Percentiles rank a stretch among this genome's conserved stretches.
Evolutionary conservation across 2,113 vertebrate species (phyloP).

Genomic region (Gopherus flavomarginatus): DNA sequence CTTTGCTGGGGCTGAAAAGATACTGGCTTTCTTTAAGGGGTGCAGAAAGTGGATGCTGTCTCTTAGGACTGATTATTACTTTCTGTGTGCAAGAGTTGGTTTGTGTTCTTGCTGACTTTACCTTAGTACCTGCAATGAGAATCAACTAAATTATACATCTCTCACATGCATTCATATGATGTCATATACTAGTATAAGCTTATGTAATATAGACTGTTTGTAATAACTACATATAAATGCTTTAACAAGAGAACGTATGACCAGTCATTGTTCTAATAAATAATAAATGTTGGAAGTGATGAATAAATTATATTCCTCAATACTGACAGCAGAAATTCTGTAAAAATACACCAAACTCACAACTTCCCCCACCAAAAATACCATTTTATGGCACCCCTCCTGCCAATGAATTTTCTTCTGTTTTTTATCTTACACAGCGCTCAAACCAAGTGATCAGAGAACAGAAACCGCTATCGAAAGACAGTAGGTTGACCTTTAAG

Average conservation of each 20-base stretch:
- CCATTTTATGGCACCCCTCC: background rate
- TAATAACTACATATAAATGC: background rate
- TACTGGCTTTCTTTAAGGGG: constrained; percentile 65
- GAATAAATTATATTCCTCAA: background rate
- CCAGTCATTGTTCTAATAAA: background rate
- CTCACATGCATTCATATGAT: background rate
- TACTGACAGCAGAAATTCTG: background rate
- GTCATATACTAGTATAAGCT: background rate
- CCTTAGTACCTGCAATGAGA: constrained; percentile 84
- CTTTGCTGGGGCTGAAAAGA: constrained; percentile 78
- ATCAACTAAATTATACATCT: background rate
- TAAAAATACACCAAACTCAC: background rate
- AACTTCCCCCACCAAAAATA: background rate
- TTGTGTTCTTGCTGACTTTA: constrained; percentile 91
- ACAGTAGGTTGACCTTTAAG: background rate
- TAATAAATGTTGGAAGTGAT: background rate
- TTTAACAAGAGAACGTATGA: background rate
- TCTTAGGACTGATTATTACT: constrained; percentile 21
- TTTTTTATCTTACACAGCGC: background rate
- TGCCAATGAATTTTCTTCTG: background rate
- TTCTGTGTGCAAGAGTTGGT: constrained; percentile 71
- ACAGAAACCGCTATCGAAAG: background rate
- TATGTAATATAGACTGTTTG: background rate
- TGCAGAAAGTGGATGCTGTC: background rate
- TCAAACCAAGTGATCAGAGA: background rate